A percentile compares a stretch with the other conserved stretches of the same genome.
Evolutionary conservation across 1,140 invertebrate species (phyloP).

Genomic region (Drosophila paulistorum): DNA sequence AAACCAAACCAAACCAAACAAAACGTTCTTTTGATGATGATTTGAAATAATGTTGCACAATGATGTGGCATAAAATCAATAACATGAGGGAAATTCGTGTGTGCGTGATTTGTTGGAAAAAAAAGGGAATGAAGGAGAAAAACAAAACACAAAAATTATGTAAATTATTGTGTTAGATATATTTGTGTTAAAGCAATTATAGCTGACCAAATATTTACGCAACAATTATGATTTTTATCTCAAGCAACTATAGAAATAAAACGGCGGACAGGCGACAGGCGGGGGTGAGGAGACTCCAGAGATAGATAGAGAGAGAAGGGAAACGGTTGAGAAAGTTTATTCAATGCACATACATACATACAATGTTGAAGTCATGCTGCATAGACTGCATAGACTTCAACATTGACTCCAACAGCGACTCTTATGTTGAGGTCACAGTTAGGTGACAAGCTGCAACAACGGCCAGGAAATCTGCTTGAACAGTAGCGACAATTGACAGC

Average conservation of each 20-base stretch:
- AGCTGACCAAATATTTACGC: slow-evolving; percentile 76
- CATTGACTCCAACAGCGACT: background rate
- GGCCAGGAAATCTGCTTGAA: slow-evolving; percentile 31
- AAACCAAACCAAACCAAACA: slow-evolving; percentile 20
- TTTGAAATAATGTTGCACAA: slow-evolving; percentile 68
- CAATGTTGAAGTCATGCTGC: too few species aligned
- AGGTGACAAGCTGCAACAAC: slow-evolving; percentile 31
- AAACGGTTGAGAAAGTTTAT: slow-evolving; percentile 1
- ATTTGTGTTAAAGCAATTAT: slow-evolving; percentile 74
- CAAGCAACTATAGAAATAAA: slow-evolving; percentile 3
- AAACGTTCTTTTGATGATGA: slow-evolving; percentile 62
- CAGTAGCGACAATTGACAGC: slow-evolving; percentile 67
- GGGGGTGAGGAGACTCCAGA: background rate
- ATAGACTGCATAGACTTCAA: slow-evolving; percentile 19
- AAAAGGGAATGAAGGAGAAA: background rate
- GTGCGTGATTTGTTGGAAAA: slow-evolving; percentile 63
- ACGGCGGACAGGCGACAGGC: background rate
- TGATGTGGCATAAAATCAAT: slow-evolving; percentile 75
- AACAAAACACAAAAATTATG: slow-evolving; percentile 57
- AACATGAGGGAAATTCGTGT: slow-evolving; percentile 41
- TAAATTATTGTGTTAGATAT: slow-evolving; percentile 73
- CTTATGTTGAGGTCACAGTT: slow-evolving; percentile 11
- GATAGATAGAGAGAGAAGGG: background rate
- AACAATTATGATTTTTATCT: slow-evolving; percentile 76
- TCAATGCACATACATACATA: background rate